These are phyloP conservation scores for Mesoclemmys tuberculata DNA, from an alignment of 2,113 vertebrate species.

Conservation along the genomic window DNA sequence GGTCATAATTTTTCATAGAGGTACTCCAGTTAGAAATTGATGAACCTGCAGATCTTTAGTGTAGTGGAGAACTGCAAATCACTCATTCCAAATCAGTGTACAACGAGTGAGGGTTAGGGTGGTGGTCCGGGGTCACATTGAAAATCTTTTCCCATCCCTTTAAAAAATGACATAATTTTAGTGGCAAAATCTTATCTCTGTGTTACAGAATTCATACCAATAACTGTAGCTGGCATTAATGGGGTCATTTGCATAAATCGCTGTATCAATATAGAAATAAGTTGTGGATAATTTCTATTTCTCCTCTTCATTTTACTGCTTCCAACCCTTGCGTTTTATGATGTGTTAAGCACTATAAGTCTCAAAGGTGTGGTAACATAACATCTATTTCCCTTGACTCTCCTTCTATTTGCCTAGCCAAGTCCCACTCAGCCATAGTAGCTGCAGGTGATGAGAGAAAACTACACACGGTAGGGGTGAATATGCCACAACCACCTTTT, in stretches of 20 bases:
- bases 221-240: neutral
- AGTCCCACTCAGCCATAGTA: neutral
- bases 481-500: neutral
- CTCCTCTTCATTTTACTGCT: neutral
- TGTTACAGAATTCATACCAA: neutral
- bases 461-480: neutral
- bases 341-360: neutral
- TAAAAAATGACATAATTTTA: neutral
- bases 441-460: neutral
- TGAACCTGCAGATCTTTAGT: neutral
- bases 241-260: neutral
- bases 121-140: neutral
- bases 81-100: neutral
- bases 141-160: neutral
- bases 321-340: neutral
- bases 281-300: neutral
- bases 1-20: neutral
- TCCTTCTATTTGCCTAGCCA: neutral
- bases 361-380: neutral
- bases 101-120: neutral
- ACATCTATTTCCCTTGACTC: accelerated
- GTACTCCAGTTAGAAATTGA: neutral
- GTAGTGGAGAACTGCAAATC: neutral
- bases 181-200: neutral
- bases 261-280: neutral